phyloP scores from a whole-genome alignment of 2,888 invertebrate species.

The Candidula unifasciata region DNA sequence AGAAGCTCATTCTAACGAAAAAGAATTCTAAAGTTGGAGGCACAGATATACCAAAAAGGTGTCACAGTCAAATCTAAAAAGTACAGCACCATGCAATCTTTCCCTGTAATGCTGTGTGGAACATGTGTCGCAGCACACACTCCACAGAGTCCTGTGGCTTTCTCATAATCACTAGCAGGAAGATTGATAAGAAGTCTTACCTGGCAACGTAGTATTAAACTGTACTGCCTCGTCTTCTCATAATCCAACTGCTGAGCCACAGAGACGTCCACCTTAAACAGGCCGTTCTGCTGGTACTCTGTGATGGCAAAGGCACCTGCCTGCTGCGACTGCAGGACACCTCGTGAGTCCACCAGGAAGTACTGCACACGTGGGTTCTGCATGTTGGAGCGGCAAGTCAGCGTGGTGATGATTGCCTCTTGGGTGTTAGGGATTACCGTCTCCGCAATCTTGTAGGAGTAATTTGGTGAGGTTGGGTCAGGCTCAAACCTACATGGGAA shows the following conservation, averaged over 20 bases:
- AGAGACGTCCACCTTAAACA: slow-evolving; percentile 61
- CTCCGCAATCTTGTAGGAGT: slow-evolving; percentile 92
- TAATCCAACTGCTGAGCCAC: slow-evolving; percentile 66
- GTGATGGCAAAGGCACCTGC: slow-evolving; percentile 50
- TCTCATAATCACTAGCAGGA: too few relatives aligned
- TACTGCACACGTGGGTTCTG: slow-evolving; percentile 52
- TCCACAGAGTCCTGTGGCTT: too few relatives aligned
- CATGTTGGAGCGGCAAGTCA: slow-evolving; percentile 66
- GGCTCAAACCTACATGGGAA: slow-evolving; percentile 24
- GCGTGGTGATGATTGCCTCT: slow-evolving; percentile 61
- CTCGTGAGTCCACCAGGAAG: slow-evolving; percentile 44
- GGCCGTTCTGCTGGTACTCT: slow-evolving; percentile 47
- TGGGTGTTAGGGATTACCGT: slow-evolving; percentile 85
- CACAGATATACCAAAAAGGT: too few relatives aligned
- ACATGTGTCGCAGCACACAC: too few relatives aligned
- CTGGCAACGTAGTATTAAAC: slow-evolving; percentile 65
- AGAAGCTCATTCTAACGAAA: too few relatives aligned
- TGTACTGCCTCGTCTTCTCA: slow-evolving; percentile 64
- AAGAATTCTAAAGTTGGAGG: too few relatives aligned
- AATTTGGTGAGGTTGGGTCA: slow-evolving; percentile 12
- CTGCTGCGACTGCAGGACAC: slow-evolving; percentile 50
- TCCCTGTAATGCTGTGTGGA: too few relatives aligned
- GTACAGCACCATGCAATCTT: too few relatives aligned
- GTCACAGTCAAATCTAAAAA: too few relatives aligned
- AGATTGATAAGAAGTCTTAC: too few relatives aligned